A percentile compares a stretch with the other conserved stretches of the same genome.
Conservation (phyloP, 2,888 invertebrate genomes). For the Drosophila anomalata region DNA sequence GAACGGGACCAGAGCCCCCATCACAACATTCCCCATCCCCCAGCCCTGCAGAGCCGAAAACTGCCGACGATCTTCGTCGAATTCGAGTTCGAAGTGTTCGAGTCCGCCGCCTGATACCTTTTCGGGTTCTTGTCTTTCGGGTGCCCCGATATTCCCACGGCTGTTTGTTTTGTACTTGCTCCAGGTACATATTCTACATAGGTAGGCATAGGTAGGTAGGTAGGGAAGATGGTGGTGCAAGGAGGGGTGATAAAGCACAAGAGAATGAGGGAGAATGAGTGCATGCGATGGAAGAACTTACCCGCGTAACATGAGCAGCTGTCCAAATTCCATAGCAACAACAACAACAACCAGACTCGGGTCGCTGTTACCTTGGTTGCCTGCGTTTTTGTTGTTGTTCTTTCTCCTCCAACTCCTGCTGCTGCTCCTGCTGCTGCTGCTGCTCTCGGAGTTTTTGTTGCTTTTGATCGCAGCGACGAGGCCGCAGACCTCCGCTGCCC, state of each 20-base stretch:
- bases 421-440: conserved; percentile 12
- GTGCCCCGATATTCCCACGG: conserved; percentile 63
- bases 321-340: conserved; percentile 54
- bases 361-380: not conserved
- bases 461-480: conserved; percentile 67
- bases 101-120: not conserved
- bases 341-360: conserved; percentile 1
- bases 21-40: too few species aligned
- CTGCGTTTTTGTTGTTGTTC: not conserved
- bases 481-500: conserved; percentile 66
- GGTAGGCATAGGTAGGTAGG: too few species aligned
- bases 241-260: not conserved
- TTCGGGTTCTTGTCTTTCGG: conserved; percentile 1
- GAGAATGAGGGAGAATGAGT: conserved; percentile 8
- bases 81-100: conserved; percentile 12
- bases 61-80: conserved; percentile 16
- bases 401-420: too few species aligned
- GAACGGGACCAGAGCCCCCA: conserved; percentile 1
- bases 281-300: conserved; percentile 54
- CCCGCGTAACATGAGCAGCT: conserved; percentile 76
- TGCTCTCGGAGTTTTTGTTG: conserved; percentile 8
- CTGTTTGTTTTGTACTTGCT: conserved; percentile 73
- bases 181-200: not conserved
- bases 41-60: conserved; percentile 3
- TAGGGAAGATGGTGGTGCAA: not conserved